Conservation (phyloP, 1,140 invertebrate genomes). For the Colletes gigas region DNA sequence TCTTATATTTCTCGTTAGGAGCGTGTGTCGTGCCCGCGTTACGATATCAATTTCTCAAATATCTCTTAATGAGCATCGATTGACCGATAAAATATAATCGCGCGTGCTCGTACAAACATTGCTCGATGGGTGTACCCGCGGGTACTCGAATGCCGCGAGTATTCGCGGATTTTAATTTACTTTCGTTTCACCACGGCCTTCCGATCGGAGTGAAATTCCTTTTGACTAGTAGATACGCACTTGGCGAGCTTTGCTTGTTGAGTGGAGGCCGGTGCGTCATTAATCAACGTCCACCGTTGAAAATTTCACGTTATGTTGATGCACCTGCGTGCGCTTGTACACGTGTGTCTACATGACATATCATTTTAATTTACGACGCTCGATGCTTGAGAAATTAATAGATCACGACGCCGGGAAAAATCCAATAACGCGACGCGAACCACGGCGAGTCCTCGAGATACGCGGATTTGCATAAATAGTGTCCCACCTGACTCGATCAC, state of each 20-base stretch:
- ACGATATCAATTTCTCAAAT: neutral
- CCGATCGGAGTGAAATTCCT: neutral
- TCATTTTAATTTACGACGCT: conserved; percentile 22
- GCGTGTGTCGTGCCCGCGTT: neutral
- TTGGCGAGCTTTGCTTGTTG: neutral
- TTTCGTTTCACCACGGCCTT: neutral
- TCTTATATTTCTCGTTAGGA: neutral
- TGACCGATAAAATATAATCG: conserved; percentile 1
- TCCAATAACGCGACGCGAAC: neutral
- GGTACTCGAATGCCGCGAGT: neutral
- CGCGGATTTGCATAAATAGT: too few relatives aligned
- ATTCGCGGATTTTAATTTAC: neutral
- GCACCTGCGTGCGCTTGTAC: neutral
- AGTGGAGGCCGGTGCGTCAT: conserved; percentile 29
- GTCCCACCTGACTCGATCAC: too few relatives aligned
- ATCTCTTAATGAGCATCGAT: neutral
- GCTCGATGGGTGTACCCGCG: neutral
- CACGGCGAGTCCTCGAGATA: too few relatives aligned
- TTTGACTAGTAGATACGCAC: conserved; percentile 10
- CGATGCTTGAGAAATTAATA: conserved; percentile 24
- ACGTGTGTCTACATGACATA: neutral
- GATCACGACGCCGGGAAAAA: neutral
- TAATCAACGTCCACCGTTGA: conserved; percentile 41
- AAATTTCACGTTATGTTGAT: conserved; percentile 47
- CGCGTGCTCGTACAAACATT: neutral